phyloP scores from a whole-genome alignment of 2,888 invertebrate species.

The Stramonita haemastoma region DNA sequence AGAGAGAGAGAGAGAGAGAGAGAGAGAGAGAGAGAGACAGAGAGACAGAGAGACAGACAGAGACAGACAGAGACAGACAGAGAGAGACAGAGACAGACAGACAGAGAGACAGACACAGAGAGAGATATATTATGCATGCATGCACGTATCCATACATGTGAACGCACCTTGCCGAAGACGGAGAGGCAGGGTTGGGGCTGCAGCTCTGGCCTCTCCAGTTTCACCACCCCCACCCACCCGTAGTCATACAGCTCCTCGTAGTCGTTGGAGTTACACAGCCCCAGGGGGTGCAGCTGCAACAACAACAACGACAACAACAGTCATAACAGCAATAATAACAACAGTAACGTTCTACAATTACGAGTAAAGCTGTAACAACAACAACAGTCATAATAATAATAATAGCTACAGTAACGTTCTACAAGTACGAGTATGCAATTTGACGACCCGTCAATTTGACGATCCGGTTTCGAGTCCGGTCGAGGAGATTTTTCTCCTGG shows the following conservation, averaged over 20 bases:
- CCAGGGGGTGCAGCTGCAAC: constrained; percentile 70
- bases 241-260: constrained; percentile 61
- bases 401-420: too few species aligned
- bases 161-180: constrained; percentile 64
- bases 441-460: too few species aligned
- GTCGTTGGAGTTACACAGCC: constrained; percentile 64
- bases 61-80: neutral
- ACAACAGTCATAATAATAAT: too few species aligned
- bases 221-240: constrained; percentile 71
- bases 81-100: neutral
- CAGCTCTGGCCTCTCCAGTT: constrained; percentile 61
- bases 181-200: constrained; percentile 62
- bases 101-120: neutral
- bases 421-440: too few species aligned
- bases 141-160: neutral
- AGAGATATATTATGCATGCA: neutral
- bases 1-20: neutral
- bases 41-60: too few species aligned
- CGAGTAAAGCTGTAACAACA: too few species aligned
- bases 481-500: too few species aligned
- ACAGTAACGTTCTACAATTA: too few species aligned
- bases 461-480: too few species aligned
- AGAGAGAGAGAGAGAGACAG: neutral
- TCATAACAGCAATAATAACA: neutral
- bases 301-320: neutral